Evolutionary conservation across 2,797 vertebrate genomes (phyloP), one percentile per base, ranked within the genome.

Genomic region (Tamandua tetradactyla): DNA sequence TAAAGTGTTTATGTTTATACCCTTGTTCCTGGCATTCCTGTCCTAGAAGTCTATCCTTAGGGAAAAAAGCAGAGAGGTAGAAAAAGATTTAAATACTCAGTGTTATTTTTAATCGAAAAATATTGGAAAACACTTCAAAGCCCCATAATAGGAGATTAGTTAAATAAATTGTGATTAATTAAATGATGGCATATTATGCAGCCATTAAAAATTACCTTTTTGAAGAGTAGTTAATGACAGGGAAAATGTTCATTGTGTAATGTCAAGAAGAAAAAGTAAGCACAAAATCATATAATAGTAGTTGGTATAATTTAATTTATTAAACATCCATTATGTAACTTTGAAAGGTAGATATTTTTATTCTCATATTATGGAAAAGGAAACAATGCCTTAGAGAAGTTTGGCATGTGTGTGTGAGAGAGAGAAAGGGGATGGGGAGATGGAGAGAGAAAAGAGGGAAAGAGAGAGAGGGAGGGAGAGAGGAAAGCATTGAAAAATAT

Each of bases 251-350:
- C 94, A 95, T 95, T 97, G 95, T 27, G 64, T 93, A 95, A 94
- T 92, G 87, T 94, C 93, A 96, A 94, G 96, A 94, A 87, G 94
- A 88, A 96, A 97, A 97, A 95, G 91, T 96, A 97, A 97, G 95
- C 81, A 95, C 49, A 90, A 88, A 90, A 52, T 49, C 93, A 83
- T 94, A 44, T 88, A 86, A 49, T 81, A 35, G 62, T 78, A 32
- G 75, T 88, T 79, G 85, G 57, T 89, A 47, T 74, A 62, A 69
- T 84, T 11, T 93, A 93, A 95, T 96, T 96, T 95, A 90, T 94
- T 88, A 95, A 95, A 74, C 69, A 93, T 49, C 35, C 37, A 86
- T 95, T 96, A 86, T 88, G 23, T 72, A 94, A 94, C 18, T 22
- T 57, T 72, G 72, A 92, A 82, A 92, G 64, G 52, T 72, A 71